Percentiles rank a stretch among this genome's conserved stretches.
Conservation (phyloP, 2,797 vertebrate species). For the Pseudochirops cupreus region DNA sequence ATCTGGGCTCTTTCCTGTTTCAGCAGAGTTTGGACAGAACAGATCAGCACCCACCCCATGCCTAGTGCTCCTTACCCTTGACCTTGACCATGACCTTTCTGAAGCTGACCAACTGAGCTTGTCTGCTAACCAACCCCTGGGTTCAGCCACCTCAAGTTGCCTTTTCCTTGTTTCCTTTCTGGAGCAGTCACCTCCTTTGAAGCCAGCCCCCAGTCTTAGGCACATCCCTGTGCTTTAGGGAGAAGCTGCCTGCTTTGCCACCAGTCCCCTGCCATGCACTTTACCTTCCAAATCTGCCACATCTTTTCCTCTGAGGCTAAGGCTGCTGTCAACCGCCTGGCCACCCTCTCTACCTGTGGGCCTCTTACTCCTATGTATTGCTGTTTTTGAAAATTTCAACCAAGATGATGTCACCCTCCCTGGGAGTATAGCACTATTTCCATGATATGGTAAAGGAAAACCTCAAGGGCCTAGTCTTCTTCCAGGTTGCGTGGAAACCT, state of each 20-base stretch:
- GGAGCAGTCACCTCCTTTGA: neutral
- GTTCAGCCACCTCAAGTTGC: neutral
- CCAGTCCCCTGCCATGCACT: neutral
- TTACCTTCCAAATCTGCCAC: neutral
- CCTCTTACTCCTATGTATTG: neutral
- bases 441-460: neutral
- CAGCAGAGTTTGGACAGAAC: neutral
- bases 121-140: neutral
- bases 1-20: neutral
- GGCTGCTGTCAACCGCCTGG: too few species aligned
- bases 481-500: neutral
- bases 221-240: neutral
- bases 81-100: neutral
- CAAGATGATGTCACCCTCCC: fast-evolving
- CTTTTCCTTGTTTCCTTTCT: neutral
- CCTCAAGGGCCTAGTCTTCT: neutral
- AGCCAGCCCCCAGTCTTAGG: neutral
- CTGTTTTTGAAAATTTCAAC: neutral
- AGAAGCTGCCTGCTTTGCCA: neutral
- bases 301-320: neutral
- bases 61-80: fast-evolving
- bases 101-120: neutral
- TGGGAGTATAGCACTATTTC: neutral
- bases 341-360: neutral
- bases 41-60: neutral